Conservation (phyloP, 2,797 vertebrate genomes). For the Semaprochilodus insignis region DNA sequence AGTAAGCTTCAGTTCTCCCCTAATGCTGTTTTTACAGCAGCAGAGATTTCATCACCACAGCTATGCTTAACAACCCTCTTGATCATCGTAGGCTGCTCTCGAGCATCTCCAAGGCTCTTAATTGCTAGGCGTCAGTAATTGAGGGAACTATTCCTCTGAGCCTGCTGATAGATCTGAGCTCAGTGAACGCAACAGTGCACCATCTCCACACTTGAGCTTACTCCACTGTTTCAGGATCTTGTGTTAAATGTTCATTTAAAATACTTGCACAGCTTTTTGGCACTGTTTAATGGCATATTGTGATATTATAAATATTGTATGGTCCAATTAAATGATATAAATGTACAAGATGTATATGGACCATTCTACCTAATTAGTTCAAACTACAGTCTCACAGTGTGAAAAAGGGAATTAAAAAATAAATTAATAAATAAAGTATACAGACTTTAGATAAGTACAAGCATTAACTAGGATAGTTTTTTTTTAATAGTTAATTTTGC, state of each 20-base stretch:
- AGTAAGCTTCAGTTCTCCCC: neutral
- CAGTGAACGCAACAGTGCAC: neutral
- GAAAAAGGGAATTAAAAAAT: too few species aligned
- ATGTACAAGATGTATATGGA: too few species aligned
- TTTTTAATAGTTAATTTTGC: too few species aligned
- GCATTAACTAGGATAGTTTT: too few species aligned
- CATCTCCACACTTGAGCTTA: neutral
- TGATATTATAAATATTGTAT: too few species aligned
- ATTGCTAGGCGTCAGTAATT: constrained; percentile 29
- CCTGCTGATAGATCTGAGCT: constrained; percentile 3
- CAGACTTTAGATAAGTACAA: too few species aligned
- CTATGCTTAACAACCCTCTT: constrained; percentile 25
- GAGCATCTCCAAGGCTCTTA: constrained; percentile 28
- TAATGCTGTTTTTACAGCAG: constrained; percentile 21
- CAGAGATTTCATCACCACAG: constrained; percentile 29
- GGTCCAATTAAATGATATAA: too few species aligned
- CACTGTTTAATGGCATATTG: too few species aligned
- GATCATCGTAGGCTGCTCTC: constrained; percentile 9
- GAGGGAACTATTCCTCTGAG: constrained; percentile 32
- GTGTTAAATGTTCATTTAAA: neutral
- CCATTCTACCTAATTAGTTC: too few species aligned
- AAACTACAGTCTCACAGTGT: too few species aligned
- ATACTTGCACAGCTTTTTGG: neutral
- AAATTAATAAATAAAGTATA: too few species aligned
- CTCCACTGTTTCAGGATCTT: neutral